Conservation (phyloP, 2,113 vertebrate genomes). For the Addax nasomaculatus region DNA sequence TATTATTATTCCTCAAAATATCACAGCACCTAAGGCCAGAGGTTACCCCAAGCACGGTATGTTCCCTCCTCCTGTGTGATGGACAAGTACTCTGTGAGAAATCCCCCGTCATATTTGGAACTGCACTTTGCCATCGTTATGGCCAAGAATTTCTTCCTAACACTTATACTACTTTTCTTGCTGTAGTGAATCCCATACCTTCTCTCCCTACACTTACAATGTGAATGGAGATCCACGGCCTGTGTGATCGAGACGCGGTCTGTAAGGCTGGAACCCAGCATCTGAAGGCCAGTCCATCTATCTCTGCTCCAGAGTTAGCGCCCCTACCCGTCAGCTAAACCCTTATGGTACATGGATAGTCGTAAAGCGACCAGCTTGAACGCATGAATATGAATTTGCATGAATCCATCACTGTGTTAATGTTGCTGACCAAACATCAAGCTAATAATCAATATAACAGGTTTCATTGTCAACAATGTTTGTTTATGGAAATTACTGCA, state of each 20-base stretch:
- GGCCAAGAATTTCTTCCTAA: neutral
- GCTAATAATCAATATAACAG: neutral
- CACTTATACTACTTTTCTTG: neutral
- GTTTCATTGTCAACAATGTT: neutral
- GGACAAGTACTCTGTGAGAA: neutral
- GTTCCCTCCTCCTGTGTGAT: neutral
- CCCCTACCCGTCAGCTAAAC: neutral
- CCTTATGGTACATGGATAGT: neutral
- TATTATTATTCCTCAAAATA: neutral
- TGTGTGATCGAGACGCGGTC: neutral
- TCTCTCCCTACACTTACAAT: neutral
- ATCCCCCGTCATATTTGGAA: neutral
- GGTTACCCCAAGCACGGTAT: neutral
- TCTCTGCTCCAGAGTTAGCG: neutral
- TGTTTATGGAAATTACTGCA: neutral
- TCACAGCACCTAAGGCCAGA: neutral
- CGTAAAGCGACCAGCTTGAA: neutral
- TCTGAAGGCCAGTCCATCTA: neutral
- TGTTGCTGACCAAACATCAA: neutral
- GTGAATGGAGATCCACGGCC: neutral
- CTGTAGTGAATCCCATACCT: neutral
- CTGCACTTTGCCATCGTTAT: neutral
- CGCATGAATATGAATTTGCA: fast-evolving
- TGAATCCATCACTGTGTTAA: neutral
- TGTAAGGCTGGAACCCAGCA: neutral